phyloP scores from a whole-genome alignment of 1,140 invertebrate species.

The Bemisia tabaci region DNA sequence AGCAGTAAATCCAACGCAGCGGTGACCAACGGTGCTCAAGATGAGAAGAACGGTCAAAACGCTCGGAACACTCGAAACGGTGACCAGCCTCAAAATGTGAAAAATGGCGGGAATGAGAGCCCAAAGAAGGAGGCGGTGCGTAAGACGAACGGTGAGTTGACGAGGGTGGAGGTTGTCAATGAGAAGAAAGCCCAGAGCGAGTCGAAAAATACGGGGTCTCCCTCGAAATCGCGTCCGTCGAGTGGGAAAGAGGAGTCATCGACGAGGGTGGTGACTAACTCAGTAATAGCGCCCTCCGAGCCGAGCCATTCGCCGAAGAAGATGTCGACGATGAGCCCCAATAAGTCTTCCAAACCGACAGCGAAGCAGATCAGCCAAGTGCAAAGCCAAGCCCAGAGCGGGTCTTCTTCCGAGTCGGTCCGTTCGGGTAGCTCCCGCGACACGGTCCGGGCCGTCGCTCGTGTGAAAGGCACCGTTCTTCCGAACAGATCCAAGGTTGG shows the following conservation, averaged over 20 bases:
- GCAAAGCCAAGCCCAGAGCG: neutral
- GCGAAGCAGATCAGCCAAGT: neutral
- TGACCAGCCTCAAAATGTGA: neutral
- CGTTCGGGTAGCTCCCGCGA: slow-evolving; percentile 11
- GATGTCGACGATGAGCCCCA: neutral
- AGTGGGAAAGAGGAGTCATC: neutral
- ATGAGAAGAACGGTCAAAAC: neutral
- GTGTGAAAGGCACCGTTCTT: slow-evolving; percentile 1
- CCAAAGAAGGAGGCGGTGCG: neutral
- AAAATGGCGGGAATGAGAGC: neutral
- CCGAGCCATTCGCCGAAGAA: neutral
- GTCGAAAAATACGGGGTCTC: neutral
- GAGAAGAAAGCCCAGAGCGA: neutral
- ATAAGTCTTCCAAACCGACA: too few relatives aligned
- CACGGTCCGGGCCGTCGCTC: slow-evolving; percentile 10
- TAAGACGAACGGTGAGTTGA: neutral
- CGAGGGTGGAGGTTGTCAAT: neutral
- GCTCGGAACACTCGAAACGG: too few relatives aligned
- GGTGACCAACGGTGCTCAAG: neutral
- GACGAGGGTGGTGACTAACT: neutral
- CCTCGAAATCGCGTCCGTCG: neutral
- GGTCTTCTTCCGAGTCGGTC: slow-evolving; percentile 11
- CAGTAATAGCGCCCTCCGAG: neutral
- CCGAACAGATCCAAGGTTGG: neutral
- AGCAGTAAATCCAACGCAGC: neutral